These are phyloP conservation scores for Thinocorus orbignyianus DNA, from an alignment of 2,113 vertebrate genomes.

Conservation along the genomic window DNA sequence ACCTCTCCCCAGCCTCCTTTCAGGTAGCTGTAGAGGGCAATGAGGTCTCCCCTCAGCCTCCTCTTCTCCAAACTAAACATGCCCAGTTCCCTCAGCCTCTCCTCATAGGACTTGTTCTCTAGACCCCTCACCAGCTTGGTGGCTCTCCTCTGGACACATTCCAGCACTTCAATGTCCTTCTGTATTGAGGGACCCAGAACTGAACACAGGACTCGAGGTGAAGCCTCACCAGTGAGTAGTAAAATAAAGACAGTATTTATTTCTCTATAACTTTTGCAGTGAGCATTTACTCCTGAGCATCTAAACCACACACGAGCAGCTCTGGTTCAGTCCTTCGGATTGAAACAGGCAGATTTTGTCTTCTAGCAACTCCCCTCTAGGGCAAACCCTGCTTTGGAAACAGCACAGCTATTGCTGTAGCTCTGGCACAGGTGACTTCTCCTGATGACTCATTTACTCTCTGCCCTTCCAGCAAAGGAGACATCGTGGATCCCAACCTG, in stretches of 20 bases:
- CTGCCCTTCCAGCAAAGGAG: conserved; percentile 74
- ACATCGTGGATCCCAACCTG: conserved; percentile 77
- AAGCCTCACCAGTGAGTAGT: too few species aligned
- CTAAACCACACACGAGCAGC: not conserved
- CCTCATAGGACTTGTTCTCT: too few species aligned
- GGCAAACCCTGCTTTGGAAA: not conserved
- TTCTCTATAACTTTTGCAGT: not conserved
- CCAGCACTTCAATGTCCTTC: too few species aligned
- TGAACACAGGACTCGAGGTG: too few species aligned
- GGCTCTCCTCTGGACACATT: too few species aligned
- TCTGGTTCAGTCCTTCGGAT: not conserved
- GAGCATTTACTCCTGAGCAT: not conserved
- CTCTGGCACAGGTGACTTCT: not conserved
- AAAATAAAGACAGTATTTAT: not conserved
- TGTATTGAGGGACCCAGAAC: too few species aligned
- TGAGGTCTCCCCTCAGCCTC: too few species aligned
- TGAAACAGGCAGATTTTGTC: not conserved
- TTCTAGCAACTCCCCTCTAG: not conserved
- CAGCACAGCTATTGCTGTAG: not conserved
- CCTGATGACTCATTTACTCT: not conserved
- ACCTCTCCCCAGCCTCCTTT: too few species aligned
- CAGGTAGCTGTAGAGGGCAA: too few species aligned
- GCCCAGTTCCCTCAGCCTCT: too few species aligned
- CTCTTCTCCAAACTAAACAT: too few species aligned
- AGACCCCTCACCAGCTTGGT: too few species aligned